Evolutionary conservation across 1,140 invertebrate genomes (phyloP).

Genomic region (Nephotettix cincticeps): DNA sequence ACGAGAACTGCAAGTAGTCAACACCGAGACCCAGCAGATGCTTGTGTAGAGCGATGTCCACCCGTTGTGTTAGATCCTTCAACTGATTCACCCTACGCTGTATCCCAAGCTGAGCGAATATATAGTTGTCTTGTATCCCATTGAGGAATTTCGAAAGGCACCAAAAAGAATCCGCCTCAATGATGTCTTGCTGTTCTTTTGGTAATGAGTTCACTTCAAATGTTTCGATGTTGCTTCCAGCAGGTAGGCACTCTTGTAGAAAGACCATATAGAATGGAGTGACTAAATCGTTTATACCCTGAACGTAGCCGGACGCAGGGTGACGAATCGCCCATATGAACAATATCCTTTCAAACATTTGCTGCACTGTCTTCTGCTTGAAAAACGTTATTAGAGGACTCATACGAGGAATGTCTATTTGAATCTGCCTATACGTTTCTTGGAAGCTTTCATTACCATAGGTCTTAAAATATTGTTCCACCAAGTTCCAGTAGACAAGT

Average conservation of each 20-base stretch:
- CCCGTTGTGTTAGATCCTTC: constrained; percentile 92
- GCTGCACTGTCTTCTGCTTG: constrained; percentile 89
- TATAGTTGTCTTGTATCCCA: constrained; percentile 99
- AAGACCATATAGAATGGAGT: constrained; percentile 99
- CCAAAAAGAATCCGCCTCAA: constrained; percentile 99
- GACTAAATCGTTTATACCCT: constrained; percentile 98
- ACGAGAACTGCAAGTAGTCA: constrained; percentile 99
- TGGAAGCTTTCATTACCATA: constrained; percentile 82
- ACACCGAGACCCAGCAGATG: constrained; percentile 92
- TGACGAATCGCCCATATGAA: constrained; percentile 99
- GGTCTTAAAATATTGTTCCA: constrained; percentile 94
- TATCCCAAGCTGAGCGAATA: constrained; percentile 98
- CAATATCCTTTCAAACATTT: constrained; percentile 97
- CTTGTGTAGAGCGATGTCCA: constrained; percentile 86
- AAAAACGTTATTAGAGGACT: constrained; percentile 90
- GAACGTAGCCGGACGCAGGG: constrained; percentile 98
- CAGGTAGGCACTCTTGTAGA: constrained; percentile 71
- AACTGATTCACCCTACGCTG: constrained; percentile 88
- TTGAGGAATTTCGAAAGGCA: constrained; percentile 97
- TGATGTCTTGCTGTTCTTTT: constrained; percentile 74
- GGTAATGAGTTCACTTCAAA: constrained; percentile 72
- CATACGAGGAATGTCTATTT: constrained; percentile 97
- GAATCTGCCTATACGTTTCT: constrained; percentile 93
- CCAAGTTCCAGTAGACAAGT: constrained; percentile 91
- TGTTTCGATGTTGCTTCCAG: constrained; percentile 57